Percentiles rank a stretch among this genome's conserved stretches.
Evolutionary conservation across 1,140 invertebrate genomes (phyloP).

Genomic region (Ips typographus): DNA sequence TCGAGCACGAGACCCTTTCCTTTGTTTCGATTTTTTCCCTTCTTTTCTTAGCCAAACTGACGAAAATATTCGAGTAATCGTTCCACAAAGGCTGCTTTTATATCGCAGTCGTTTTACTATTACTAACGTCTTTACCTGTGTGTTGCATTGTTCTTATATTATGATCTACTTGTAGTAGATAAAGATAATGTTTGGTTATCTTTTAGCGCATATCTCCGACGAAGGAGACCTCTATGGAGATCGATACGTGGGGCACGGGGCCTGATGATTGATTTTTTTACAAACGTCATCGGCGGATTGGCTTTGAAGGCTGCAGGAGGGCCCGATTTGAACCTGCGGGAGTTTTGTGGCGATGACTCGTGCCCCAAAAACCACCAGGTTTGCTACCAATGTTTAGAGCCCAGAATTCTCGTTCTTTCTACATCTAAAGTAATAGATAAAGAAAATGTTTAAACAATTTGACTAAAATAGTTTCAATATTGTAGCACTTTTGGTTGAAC

Average conservation of each 20-base stretch:
- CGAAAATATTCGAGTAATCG: no score
- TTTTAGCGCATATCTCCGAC: slow-evolving; percentile 14
- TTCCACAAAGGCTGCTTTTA: no score
- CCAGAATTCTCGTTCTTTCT: no score
- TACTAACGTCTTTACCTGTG: slow-evolving; percentile 2
- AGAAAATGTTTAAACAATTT: no score
- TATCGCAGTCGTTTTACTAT: no score
- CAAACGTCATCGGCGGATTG: slow-evolving; percentile 22
- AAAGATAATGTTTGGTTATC: slow-evolving; percentile 23
- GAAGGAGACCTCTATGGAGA: slow-evolving; percentile 6
- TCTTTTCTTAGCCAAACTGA: no score
- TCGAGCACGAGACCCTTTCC: neutral
- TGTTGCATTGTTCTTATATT: slow-evolving; percentile 11
- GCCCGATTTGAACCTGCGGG: slow-evolving; percentile 23
- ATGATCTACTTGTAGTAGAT: slow-evolving; percentile 9
- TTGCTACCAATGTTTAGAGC: no score
- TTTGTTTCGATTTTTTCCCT: neutral
- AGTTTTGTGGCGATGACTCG: slow-evolving; percentile 28
- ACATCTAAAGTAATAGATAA: no score
- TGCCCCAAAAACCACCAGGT: neutral
- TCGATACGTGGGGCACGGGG: slow-evolving; percentile 29
- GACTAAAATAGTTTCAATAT: no score
- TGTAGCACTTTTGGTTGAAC: no score
- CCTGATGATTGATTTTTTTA: slow-evolving; percentile 25
- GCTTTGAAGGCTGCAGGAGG: slow-evolving; percentile 13